Base-by-base conservation (phyloP, 2,113 vertebrate genomes). In the Clarias gariepinus region DNA sequence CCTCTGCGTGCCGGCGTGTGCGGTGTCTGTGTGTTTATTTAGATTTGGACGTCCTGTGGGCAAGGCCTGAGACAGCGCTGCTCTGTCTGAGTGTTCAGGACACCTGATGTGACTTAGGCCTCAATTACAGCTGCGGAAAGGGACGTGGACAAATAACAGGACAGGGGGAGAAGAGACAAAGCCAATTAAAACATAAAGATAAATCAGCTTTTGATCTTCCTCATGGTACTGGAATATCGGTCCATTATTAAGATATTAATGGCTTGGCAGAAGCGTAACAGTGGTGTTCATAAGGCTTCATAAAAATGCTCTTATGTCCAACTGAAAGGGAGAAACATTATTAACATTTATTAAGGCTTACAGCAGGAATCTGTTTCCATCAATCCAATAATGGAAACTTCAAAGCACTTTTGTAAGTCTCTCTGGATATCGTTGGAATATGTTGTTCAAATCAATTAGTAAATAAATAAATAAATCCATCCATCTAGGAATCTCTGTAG, bases 11-110 rank as follows among this genome's bases (percentile, higher is more conserved):
- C 52, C 52, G 47, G 80, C 61, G 25, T 74, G 58, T 64, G 73
- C 76, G 87, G 80, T 79, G 90, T 92, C 91, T 92, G 90, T 93
- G 92, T 94, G 92, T 92, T 91, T 93, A 88, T 93, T 92, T 92
- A 94, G 94, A 93, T 93, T 90, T 94, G 92, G 91, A 91, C 90
- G 92, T 93, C 91, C 92, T 93, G 92, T 91, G 90, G 90, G 91
- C 92, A 93, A 91, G 93, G 92, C 91, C 90, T 8, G 33, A 81
- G 90, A 93, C 92, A 93, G 92, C 93, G 85, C 88, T 41, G 13
- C 80, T 90, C 93, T 91, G 91, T 93, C 90, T 93, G 90, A 76
- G 88, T 84, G 69, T 88, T 91, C 90, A 28, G 82, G 91, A 90
- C 94, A 95, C 94, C 94, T 95, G 94, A 92, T 91, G 86, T 63